phyloP scores from a whole-genome alignment of 2,113 vertebrate species.

The Cynopterus brachyotis region DNA sequence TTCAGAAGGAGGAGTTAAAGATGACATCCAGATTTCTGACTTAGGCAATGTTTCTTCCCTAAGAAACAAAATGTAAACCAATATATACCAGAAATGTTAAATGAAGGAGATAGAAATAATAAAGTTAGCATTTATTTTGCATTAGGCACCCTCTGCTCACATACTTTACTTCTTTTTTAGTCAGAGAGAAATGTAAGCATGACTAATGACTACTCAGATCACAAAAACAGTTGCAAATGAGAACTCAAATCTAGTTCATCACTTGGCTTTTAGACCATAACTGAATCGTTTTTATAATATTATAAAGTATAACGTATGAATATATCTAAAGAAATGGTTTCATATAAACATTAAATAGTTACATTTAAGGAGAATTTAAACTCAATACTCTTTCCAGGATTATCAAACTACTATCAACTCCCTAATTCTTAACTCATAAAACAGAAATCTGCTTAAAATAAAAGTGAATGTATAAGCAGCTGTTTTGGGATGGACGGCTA shows the following conservation, averaged over 20 bases:
- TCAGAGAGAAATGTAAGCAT: not conserved
- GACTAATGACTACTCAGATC: not conserved
- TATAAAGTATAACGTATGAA: conserved; percentile 21
- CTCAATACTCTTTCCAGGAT: not conserved
- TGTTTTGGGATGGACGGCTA: no score
- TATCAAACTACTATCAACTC: not conserved
- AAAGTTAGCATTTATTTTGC: not conserved
- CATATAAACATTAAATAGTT: not conserved
- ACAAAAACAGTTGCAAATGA: not conserved
- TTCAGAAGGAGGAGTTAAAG: not conserved
- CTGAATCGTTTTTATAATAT: not conserved
- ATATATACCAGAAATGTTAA: not conserved
- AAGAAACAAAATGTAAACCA: conserved; percentile 2
- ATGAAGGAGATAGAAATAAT: not conserved
- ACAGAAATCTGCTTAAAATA: not conserved
- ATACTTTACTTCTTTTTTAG: not conserved
- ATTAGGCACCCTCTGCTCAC: not conserved
- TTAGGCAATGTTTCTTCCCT: not conserved
- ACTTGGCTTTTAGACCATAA: not conserved
- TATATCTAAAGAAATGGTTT: not conserved
- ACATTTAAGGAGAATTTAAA: conserved; percentile 24
- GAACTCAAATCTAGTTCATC: not conserved
- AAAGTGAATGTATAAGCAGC: not conserved
- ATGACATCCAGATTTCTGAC: not conserved
- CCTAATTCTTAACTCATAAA: not conserved